Evolutionary conservation across 2,797 vertebrate genomes (phyloP), one percentile per base, ranked within the genome.

Genomic region (Acanthurus lineatus): DNA sequence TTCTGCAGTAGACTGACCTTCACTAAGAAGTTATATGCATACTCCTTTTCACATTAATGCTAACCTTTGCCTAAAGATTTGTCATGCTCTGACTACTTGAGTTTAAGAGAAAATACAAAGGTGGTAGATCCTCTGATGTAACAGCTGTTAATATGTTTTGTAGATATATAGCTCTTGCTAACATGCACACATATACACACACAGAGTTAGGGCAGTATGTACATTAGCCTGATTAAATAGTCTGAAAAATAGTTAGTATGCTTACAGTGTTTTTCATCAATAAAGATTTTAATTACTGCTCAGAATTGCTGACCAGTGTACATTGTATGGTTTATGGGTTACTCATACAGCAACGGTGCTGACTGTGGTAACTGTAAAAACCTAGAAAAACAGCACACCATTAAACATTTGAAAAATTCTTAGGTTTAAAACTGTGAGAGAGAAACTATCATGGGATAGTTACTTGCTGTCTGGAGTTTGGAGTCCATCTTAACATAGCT

Each of bases 221-320:
- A 76, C 40, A 71, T 44, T 62, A 69, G 56, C 77, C 48, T 75
- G 86, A 82, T 72, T 4, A 60, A 90, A 88, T 71, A 54, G 58
- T 68, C 28, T 69, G 66, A 38, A 57, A 56, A 85, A 79, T 77
- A 42, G 68, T 84, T 88, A 58, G 69, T 80, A 85, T 85, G 62
- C 85, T 74, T 73, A 64, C 68, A 63, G 76, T 84, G 53, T 82
- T 83, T 73, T 72, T 91, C 73, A 88, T 88, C 85, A 79, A 74
- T 89, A 86, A 87, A 86, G 58, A 83, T 84, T 83, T 87, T 90
- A 89, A 90, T 93, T 88, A 90, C 65, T 66, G 63, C 84, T 64
- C 47, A 76, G 74, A 88, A 86, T 32, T 86, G 91, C 89, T 90
- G 90, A 91, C 68, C 63, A 60, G 6, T 0, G 48, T 70, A 60